Percentiles rank a stretch among this genome's conserved stretches.
phyloP scores from a whole-genome alignment of 2,113 vertebrate genomes.

The Oreochromis aureus region DNA sequence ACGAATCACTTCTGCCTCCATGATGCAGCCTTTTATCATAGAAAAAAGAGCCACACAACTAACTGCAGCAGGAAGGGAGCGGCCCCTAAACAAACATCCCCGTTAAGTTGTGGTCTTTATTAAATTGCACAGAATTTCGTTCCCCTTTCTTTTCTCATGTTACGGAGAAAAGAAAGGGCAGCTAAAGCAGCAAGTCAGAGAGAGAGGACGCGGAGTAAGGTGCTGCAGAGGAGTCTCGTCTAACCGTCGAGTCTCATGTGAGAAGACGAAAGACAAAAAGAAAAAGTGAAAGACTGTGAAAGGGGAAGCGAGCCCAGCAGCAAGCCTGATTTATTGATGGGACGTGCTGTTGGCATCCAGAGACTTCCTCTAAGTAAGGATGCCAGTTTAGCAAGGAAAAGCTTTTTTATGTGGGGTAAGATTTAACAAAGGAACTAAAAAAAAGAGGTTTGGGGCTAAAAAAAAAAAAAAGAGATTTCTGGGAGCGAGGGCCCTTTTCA shows the following conservation, averaged over 20 bases:
- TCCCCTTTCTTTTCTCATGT: not conserved
- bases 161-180: not conserved
- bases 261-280: not conserved
- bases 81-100: not conserved
- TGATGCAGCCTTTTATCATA: conserved; percentile 10
- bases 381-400: conserved; percentile 1
- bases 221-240: not conserved
- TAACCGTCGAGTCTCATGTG: not conserved
- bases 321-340: conserved; percentile 52
- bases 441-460: not conserved
- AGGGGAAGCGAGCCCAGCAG: conserved; percentile 31
- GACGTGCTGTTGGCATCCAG: conserved; percentile 7
- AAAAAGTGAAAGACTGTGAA: conserved; percentile 38
- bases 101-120: not conserved
- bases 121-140: not conserved
- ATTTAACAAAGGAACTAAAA: not conserved
- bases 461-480: not conserved
- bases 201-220: not conserved
- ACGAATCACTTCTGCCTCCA: conserved; percentile 27
- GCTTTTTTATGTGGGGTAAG: not conserved
- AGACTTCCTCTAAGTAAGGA: conserved; percentile 45
- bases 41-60: not conserved
- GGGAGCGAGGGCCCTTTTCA: not conserved
- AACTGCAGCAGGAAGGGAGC: not conserved
- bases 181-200: not conserved